phyloP scores from a whole-genome alignment of 2,113 vertebrate genomes.

The Vulpes ferrilata region DNA sequence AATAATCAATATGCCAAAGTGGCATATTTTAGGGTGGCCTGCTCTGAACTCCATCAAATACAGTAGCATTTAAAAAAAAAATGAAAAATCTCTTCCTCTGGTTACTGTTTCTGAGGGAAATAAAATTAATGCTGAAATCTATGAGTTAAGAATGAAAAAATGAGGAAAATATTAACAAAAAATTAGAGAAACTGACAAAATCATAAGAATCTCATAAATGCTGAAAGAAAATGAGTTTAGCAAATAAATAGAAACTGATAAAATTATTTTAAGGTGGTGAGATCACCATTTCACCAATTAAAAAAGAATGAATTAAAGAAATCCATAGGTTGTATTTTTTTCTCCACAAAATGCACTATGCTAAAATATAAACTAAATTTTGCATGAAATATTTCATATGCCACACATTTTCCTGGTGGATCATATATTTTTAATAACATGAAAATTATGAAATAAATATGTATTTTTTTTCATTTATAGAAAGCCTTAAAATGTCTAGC shows the following conservation, averaged over 20 bases:
- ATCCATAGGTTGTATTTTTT: neutral
- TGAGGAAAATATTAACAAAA: neutral
- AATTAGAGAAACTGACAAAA: neutral
- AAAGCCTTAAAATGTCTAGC: neutral
- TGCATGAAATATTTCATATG: neutral
- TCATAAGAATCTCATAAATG: neutral
- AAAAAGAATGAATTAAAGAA: neutral
- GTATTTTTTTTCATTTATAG: neutral
- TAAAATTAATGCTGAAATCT: neutral
- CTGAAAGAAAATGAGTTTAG: conserved; percentile 5
- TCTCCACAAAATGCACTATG: neutral
- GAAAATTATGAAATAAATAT: neutral
- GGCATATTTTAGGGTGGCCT: neutral
- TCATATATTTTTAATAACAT: neutral
- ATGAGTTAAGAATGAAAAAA: neutral
- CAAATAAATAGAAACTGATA: neutral
- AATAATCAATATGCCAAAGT: neutral
- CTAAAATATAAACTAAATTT: neutral
- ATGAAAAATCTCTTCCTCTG: neutral
- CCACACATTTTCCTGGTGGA: neutral
- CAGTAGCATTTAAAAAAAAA: neutral
- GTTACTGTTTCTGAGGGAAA: neutral
- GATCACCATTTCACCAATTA: neutral
- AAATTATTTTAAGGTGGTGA: neutral
- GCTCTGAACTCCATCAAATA: neutral